Evolutionary conservation across 1,140 invertebrate species (phyloP), one percentile per base, ranked within the genome.

Genomic region (Antheraea pernyi): DNA sequence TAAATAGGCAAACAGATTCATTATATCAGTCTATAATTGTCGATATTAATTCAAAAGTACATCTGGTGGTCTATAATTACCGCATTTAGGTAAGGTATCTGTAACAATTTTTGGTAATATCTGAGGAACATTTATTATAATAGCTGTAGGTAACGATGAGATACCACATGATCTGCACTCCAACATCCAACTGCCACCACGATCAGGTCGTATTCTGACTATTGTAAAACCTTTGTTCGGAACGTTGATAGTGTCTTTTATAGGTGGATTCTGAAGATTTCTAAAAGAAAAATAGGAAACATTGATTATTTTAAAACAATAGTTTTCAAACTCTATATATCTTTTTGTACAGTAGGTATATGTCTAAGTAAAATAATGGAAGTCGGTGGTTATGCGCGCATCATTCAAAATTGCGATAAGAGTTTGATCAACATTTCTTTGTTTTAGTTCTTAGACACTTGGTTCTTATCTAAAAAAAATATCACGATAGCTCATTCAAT

Each of bases 181-280:
- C 46, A 93, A 71, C 53, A 93, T 67, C 93, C 92, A 93, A 36
- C 84, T 84, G 18, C 93, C 93, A 4, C 94, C 93, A 71, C 93
- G 92, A 22, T 93, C 86, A 2, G 93, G 90, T 16, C 80, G 82
- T 46, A 95, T 83, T 69, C 94, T 76, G 3, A 94, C 78, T 16
- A 94, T 91, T 0, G 89, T 89, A 75, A 93, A 93, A 3, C 94
- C 94, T 72, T 94, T 94, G 60, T 92, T 93, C 2, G 94, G 94
- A 0, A 95, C 91, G 0, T 83, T 81, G 8, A 95, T 80, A 10
- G 94, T 94, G 75, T 95, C 94, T 73, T 95, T 95, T 7, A 88
- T 62, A 18, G 92, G 88, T 19, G 82, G 94, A 69, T 87, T 91
- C 71, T 77, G 75, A 0, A 85, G 59, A 68, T 93, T 93, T 69